A percentile compares a stretch with the other conserved stretches of the same genome.
Evolutionary conservation across 2,113 vertebrate species (phyloP).

Genomic region (Trachemys scripta): DNA sequence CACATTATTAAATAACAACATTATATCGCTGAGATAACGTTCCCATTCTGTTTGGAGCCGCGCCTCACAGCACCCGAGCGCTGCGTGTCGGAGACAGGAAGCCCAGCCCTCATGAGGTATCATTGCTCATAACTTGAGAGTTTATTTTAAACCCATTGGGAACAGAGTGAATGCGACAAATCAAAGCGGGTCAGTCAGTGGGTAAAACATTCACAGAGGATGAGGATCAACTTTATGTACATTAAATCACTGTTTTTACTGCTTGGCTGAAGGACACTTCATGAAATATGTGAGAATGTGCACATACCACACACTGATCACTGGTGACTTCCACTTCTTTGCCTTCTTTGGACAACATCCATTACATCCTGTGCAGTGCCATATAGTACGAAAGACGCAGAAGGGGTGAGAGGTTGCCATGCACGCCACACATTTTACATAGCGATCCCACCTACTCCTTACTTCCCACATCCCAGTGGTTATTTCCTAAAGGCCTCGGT

Average conservation of each 20-base stretch:
- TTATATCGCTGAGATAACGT: not conserved
- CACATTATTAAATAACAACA: not conserved
- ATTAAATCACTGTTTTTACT: not conserved
- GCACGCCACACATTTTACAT: not conserved
- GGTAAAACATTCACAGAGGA: not conserved
- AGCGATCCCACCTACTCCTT: rapidly evolving
- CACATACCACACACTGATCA: not conserved
- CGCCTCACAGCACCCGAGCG: not conserved
- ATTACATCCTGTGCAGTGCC: not conserved
- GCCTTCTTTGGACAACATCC: not conserved
- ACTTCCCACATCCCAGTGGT: not conserved
- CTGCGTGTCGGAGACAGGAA: rapidly evolving
- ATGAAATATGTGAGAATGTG: not conserved
- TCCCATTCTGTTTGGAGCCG: not conserved
- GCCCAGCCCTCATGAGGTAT: not conserved
- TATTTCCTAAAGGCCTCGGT: not conserved
- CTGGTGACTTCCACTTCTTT: rapidly evolving
- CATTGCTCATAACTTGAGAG: not conserved
- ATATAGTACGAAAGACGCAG: not conserved
- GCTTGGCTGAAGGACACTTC: not conserved
- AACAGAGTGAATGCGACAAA: not conserved
- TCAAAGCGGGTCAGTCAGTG: not conserved
- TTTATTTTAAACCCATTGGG: not conserved
- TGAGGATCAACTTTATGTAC: not conserved
- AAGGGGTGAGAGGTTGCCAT: not conserved